These are phyloP conservation scores for Xiphorhynchus erythropygius DNA, from an alignment of 2,797 vertebrate genomes.

Conservation along the genomic window DNA sequence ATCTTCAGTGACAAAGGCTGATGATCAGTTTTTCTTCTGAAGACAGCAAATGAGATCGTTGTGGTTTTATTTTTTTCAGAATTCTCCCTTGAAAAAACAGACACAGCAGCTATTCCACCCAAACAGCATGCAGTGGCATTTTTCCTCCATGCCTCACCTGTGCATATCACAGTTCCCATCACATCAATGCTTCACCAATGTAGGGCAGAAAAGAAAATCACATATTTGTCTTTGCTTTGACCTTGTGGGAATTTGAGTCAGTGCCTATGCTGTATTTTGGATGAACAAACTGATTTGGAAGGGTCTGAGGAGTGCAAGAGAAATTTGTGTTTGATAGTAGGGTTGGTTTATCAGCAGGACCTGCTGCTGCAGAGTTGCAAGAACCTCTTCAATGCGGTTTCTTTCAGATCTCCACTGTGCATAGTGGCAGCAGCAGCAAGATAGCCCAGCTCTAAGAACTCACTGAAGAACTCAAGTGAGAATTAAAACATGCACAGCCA, in stretches of 20 bases:
- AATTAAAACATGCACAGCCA: background rate
- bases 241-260: background rate
- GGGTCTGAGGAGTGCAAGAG: background rate
- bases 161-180: background rate
- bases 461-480: background rate
- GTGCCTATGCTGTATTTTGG: background rate
- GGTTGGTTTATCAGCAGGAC: background rate
- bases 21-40: background rate
- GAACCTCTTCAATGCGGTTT: accelerated
- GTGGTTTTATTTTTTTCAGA: background rate
- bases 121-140: accelerated
- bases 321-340: background rate
- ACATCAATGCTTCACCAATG: background rate
- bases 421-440: background rate
- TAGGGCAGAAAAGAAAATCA: background rate
- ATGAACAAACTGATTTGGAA: background rate
- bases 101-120: background rate
- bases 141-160: background rate
- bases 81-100: background rate
- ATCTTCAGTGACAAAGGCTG: background rate
- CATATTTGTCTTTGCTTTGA: background rate
- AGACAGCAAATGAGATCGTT: background rate
- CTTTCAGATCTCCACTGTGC: background rate
- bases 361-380: background rate
- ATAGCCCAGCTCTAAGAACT: background rate